These are phyloP conservation scores for Rousettus madagascariensis DNA, from an alignment of 2,797 vertebrate species.

Conservation along the genomic window DNA sequence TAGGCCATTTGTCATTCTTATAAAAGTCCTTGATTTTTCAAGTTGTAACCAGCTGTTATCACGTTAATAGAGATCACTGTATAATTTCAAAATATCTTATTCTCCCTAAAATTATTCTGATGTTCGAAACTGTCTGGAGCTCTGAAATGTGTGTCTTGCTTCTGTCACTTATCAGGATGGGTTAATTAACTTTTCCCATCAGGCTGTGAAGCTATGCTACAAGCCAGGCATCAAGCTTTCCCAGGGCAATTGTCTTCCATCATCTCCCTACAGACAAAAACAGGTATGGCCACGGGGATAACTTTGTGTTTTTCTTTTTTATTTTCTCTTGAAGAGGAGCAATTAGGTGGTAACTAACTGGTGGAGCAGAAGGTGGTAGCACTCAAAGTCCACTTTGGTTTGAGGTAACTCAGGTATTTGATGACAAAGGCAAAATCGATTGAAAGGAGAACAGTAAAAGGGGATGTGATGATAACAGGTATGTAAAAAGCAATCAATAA, in stretches of 20 bases:
- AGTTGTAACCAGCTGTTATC: constrained; percentile 56
- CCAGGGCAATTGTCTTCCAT: not conserved
- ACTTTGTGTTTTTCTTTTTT: not conserved
- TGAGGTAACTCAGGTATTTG: not conserved
- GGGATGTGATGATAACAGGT: not conserved
- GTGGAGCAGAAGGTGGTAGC: not conserved
- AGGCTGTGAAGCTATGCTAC: not conserved
- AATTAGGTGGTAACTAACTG: not conserved
- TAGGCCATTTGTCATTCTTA: constrained; percentile 45
- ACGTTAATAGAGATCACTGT: constrained; percentile 49
- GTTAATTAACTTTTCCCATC: not conserved
- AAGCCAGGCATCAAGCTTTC: not conserved
- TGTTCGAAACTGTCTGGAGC: constrained; percentile 18
- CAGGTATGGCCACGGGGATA: not conserved
- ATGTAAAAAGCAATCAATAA: not conserved
- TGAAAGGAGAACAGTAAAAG: not conserved
- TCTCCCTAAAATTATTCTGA: constrained; percentile 42
- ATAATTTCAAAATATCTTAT: constrained; percentile 72
- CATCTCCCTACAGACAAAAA: not conserved
- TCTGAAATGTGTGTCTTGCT: not conserved
- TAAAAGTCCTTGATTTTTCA: constrained; percentile 50
- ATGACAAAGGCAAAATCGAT: not conserved
- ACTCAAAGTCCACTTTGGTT: not conserved
- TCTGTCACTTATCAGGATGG: not conserved
- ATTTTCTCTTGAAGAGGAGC: not conserved